Evolutionary conservation across 2,113 vertebrate genomes (phyloP).

Genomic region (Tragulus kanchil): DNA sequence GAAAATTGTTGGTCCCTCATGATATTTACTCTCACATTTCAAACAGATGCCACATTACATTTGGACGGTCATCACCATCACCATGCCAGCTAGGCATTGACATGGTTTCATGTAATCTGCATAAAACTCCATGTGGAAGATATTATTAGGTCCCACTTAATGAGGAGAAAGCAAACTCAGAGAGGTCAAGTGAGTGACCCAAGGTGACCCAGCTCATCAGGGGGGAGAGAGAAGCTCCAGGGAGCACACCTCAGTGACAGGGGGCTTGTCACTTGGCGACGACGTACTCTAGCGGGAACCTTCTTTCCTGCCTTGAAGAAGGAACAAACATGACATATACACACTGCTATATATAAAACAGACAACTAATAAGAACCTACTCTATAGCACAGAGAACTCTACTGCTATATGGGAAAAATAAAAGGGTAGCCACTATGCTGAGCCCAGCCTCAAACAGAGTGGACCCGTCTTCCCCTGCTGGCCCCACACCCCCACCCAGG

Average conservation of each 20-base stretch:
- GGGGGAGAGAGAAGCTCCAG: not conserved
- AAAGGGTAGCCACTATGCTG: too few species aligned
- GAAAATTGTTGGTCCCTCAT: not conserved
- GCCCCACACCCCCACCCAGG: not conserved
- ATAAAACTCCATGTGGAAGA: accelerated
- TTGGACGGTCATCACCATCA: accelerated
- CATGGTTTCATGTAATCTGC: not conserved
- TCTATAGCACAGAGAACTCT: not conserved
- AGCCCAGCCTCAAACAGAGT: not conserved
- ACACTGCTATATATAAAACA: not conserved
- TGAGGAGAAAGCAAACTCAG: not conserved
- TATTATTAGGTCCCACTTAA: not conserved
- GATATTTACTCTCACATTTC: not conserved
- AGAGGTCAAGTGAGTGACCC: not conserved
- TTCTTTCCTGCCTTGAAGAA: not conserved
- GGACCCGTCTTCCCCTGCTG: not conserved
- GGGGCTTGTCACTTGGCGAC: accelerated
- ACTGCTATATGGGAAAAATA: too few species aligned
- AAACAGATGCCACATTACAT: not conserved
- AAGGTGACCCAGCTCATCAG: not conserved
- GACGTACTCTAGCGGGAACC: too few species aligned
- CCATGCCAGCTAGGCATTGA: not conserved
- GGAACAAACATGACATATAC: not conserved
- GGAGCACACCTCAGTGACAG: accelerated
- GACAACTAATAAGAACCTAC: not conserved